These are phyloP conservation scores for Dromococcyx pavoninus DNA, from an alignment of 2,797 vertebrate species.

Conservation along the genomic window DNA sequence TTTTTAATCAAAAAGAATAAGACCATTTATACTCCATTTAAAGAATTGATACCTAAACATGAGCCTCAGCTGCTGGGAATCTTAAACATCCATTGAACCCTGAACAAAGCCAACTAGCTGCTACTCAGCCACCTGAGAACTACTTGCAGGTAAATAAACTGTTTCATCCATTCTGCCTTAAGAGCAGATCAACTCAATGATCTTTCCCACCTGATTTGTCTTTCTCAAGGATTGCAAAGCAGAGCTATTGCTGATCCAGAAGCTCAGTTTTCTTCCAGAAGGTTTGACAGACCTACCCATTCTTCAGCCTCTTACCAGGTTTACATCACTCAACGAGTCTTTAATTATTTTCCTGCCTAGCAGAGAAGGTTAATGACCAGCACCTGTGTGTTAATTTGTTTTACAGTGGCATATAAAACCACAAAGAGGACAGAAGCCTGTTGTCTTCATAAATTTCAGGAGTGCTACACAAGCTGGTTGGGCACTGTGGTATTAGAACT, in stretches of 20 bases:
- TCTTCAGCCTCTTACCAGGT: neutral
- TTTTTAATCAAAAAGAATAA: neutral
- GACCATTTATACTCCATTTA: neutral
- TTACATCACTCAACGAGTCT: neutral
- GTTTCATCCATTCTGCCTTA: neutral
- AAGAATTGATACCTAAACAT: neutral
- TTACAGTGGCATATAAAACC: neutral
- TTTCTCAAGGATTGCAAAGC: neutral
- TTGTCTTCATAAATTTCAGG: neutral
- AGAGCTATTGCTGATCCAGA: neutral
- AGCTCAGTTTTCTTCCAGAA: neutral
- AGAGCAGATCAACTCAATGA: neutral
- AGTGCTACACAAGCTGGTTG: neutral
- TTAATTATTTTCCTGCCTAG: neutral
- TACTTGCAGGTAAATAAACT: neutral
- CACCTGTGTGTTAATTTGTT: neutral
- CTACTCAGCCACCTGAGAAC: neutral
- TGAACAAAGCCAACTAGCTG: fast-evolving
- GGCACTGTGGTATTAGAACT: neutral
- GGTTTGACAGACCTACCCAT: neutral
- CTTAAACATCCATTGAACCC: neutral
- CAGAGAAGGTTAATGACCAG: neutral
- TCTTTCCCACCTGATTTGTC: neutral
- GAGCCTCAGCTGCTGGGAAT: neutral
- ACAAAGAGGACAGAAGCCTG: neutral